Evolutionary conservation across 1,140 invertebrate genomes (phyloP), one percentile per base, ranked within the genome.

Genomic region (Gonatopus flavifemur): DNA sequence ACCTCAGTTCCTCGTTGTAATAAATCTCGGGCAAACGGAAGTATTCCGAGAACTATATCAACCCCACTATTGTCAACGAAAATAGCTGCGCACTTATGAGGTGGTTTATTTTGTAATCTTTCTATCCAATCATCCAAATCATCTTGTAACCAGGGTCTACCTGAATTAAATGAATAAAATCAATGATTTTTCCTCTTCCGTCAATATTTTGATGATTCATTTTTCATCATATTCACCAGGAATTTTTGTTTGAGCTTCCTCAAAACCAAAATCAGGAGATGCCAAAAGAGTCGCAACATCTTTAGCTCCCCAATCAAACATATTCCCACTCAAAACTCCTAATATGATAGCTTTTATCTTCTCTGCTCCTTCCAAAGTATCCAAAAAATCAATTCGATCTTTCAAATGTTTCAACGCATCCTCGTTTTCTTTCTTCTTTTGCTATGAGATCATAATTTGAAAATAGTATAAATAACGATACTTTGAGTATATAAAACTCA

Each of bases 1-100:
- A 96, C 91, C 77, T 90, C 89, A 13, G 93, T 94, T 52, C 91
- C 89, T 61, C 88, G 80, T 59, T 83, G 81, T 3, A 98, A 71
- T 31, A 98, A 81, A 72, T 94, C 91, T 62, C 93, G 78, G 0
- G 87, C 87, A 74, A 98, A 93, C 16, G 95, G 95, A 40, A 98
- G 77, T 24, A 98, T 86, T 15, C 96, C 95, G 16, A 98, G 80
- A 33, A 98, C 83, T 62, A 98, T 88, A 79, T 98, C 95, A 53
- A 93, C 86, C 2, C 96, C 96, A 73, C 93, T 95, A 69, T 98
- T 98, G 68, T 98, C 96, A 18, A 96, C 89, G 81, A 98, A 98
- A 56, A 98, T 86, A 2, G 89, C 88, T 46, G 90, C 92, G 80
- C 91, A 94, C 66, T 88, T 89, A 69, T 97, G 91, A 5, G 84